Evolutionary conservation across 2,113 vertebrate species (phyloP).

Genomic region (Leptobrachium ailaonicum): DNA sequence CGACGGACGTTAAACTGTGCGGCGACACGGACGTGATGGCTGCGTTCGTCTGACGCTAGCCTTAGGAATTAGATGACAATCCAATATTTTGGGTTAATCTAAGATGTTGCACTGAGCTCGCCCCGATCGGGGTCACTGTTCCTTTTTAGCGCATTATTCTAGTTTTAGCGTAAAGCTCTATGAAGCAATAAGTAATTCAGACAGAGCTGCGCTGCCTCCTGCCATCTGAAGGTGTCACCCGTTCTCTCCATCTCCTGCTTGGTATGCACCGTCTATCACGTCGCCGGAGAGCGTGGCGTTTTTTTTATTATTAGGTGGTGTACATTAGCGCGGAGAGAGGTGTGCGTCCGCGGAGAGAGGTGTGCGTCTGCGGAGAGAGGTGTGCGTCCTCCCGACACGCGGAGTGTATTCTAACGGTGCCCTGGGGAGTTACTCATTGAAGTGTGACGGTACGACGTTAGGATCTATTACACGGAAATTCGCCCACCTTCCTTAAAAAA

Average conservation of each 20-base stretch:
- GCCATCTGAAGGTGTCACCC: background rate
- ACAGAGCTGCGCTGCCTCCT: background rate
- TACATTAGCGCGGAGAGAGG: background rate
- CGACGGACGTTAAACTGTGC: no score
- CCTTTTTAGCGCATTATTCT: no score
- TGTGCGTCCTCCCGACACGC: background rate
- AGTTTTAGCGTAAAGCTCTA: no score
- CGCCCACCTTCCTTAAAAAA: background rate
- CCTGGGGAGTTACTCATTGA: background rate
- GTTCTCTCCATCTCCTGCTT: background rate
- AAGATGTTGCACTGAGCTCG: no score
- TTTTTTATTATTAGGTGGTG: background rate
- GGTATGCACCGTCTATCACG: background rate
- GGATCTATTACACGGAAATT: background rate
- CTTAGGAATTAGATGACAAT: no score
- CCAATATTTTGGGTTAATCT: no score
- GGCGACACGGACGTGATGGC: no score
- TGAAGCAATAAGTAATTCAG: no score
- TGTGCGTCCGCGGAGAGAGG: no score
- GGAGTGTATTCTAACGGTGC: background rate
- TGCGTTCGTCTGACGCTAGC: no score
- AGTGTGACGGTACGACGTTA: background rate
- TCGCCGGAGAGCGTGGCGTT: background rate
- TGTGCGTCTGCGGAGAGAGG: background rate
- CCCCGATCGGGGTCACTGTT: no score